Evolutionary conservation across 92 coral and sea anemone species (phyloP).

Genomic region (Porites evermanni): DNA sequence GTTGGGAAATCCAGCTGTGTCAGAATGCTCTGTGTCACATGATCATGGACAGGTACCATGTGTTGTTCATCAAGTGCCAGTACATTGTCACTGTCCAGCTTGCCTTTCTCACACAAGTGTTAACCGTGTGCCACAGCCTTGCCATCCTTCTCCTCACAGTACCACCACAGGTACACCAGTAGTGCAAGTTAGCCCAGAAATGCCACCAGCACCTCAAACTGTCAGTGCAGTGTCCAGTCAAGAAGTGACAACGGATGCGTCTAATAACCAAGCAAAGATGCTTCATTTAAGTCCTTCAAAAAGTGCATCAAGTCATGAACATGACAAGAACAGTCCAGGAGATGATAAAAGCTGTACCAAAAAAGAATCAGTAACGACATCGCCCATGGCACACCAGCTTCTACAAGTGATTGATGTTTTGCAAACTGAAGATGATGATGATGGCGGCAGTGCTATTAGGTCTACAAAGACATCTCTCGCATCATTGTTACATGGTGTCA

Average conservation of each 20-base stretch:
- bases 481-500: slow-evolving; percentile 28
- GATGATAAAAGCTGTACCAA: slow-evolving; percentile 2
- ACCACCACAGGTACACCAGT: slow-evolving; percentile 17
- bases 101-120: slow-evolving; percentile 21
- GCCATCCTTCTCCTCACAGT: slow-evolving; percentile 24
- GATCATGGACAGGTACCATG: slow-evolving; percentile 34
- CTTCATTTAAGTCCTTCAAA: slow-evolving; percentile 1
- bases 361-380: slow-evolving; percentile 66
- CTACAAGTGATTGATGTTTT: slow-evolving; percentile 91
- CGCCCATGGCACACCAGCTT: slow-evolving; percentile 88
- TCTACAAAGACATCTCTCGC: slow-evolving; percentile 22
- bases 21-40: slow-evolving; percentile 31
- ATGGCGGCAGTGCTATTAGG: slow-evolving; percentile 21
- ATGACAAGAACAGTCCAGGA: slow-evolving; percentile 10
- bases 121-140: slow-evolving; percentile 16
- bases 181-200: slow-evolving; percentile 28
- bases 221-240: neutral
- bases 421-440: slow-evolving; percentile 84
- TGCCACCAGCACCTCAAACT: slow-evolving; percentile 21
- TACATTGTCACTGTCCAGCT: slow-evolving; percentile 45
- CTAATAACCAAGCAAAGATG: slow-evolving; percentile 8
- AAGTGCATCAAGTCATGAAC: slow-evolving; percentile 4
- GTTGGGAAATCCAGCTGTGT: slow-evolving; percentile 12
- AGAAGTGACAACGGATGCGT: neutral
- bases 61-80: slow-evolving; percentile 29